phyloP scores from a whole-genome alignment of 2,797 vertebrate genomes.

The Micrastur ruficollis region DNA sequence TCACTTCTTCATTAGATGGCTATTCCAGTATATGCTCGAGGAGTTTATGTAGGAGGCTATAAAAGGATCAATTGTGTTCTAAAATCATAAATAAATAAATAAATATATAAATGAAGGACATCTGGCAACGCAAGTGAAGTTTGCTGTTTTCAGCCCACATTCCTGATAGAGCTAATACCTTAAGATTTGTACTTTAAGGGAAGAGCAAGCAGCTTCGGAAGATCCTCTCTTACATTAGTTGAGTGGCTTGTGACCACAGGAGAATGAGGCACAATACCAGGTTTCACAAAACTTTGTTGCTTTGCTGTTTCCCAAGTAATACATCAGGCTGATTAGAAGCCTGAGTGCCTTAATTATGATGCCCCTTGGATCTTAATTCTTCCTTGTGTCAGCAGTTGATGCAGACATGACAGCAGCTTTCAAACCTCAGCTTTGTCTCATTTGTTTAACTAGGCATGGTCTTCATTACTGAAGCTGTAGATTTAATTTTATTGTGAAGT shows the following conservation, averaged over 20 bases:
- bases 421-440: neutral
- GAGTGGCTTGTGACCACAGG: neutral
- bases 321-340: neutral
- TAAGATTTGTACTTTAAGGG: neutral
- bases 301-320: neutral
- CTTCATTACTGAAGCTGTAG: slow-evolving; percentile 29
- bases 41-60: neutral
- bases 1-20: neutral
- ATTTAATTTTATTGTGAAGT: slow-evolving; percentile 23
- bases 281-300: neutral
- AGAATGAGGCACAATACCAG: neutral
- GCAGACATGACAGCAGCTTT: neutral
- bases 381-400: neutral
- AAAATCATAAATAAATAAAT: no score
- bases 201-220: neutral
- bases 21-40: neutral
- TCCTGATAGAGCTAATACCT: neutral
- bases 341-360: neutral
- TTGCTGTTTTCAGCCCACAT: neutral
- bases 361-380: neutral
- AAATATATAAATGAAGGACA: neutral
- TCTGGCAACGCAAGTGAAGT: neutral
- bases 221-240: neutral
- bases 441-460: slow-evolving; percentile 39
- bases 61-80: neutral